A percentile compares a stretch with the other conserved stretches of the same genome.
Conservation (phyloP, 2,113 vertebrate species). For the Mellivora capensis region DNA sequence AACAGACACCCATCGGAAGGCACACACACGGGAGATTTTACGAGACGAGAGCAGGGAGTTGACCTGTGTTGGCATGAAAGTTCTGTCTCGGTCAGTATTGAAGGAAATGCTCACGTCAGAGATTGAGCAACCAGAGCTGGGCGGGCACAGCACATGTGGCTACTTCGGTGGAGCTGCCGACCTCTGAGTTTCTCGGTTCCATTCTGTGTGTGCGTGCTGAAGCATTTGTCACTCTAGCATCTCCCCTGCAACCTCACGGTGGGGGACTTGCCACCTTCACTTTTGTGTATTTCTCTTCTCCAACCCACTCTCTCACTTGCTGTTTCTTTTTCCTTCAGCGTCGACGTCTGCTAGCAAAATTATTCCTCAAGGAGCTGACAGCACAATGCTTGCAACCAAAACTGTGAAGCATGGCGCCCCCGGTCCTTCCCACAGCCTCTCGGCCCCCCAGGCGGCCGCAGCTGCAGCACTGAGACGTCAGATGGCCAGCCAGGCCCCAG, state of each 20-base stretch:
- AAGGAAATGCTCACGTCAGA: accelerated
- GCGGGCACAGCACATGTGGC: not conserved
- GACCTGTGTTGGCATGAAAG: not conserved
- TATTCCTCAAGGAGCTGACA: slow-evolving; percentile 90
- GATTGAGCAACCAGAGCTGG: not conserved
- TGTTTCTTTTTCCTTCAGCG: slow-evolving; percentile 61
- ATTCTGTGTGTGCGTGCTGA: not conserved
- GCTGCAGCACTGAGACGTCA: slow-evolving; percentile 92
- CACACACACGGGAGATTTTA: no score
- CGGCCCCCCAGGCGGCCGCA: slow-evolving; percentile 92
- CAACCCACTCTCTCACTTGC: not conserved
- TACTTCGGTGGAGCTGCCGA: not conserved
- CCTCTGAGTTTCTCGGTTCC: not conserved
- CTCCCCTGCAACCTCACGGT: not conserved
- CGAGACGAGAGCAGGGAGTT: not conserved
- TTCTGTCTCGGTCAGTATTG: not conserved
- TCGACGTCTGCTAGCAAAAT: slow-evolving; percentile 76
- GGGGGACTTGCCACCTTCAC: not conserved
- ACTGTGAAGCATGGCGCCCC: slow-evolving; percentile 95
- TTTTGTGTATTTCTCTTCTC: not conserved
- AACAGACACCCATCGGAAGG: accelerated
- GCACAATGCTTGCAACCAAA: slow-evolving; percentile 94
- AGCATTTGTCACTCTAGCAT: not conserved
- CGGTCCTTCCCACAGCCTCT: slow-evolving; percentile 83
- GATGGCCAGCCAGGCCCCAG: slow-evolving; percentile 90